These are phyloP conservation scores for Goniozus legneri DNA, from an alignment of 1,140 invertebrate genomes.

Conservation along the genomic window DNA sequence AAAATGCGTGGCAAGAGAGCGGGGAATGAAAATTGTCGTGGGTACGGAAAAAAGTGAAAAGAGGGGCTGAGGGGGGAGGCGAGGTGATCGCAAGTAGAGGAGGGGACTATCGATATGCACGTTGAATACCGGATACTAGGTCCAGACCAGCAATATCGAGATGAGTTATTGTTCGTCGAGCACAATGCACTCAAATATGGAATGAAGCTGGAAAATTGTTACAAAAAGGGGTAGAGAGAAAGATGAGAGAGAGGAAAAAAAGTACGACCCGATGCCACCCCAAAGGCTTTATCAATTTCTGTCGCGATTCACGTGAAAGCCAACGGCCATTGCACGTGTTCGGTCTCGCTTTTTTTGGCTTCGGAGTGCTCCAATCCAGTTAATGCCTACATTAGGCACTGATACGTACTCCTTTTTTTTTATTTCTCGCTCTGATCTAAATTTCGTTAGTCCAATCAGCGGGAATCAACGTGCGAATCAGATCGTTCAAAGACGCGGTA, in stretches of 20 bases:
- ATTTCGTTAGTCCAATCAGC: no score
- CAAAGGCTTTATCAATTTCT: constrained; percentile 32
- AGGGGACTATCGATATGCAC: constrained; percentile 21
- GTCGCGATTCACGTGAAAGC: background rate
- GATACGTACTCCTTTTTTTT: background rate
- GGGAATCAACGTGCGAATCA: no score
- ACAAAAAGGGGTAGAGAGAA: no score
- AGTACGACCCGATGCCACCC: constrained; percentile 21
- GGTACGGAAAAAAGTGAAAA: constrained; percentile 5
- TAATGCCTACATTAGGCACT: background rate
- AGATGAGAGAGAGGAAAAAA: constrained; percentile 23
- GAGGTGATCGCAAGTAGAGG: constrained; percentile 11
- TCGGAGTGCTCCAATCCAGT: background rate
- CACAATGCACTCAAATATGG: constrained; percentile 44
- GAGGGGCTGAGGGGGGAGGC: background rate
- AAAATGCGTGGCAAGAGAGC: background rate
- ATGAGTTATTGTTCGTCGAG: constrained; percentile 44
- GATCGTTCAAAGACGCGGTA: no score
- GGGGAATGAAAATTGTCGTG: constrained; percentile 3
- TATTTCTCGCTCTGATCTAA: no score
- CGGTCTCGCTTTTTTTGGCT: background rate
- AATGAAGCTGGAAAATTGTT: constrained; percentile 39
- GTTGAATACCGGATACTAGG: constrained; percentile 6
- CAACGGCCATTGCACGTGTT: background rate
- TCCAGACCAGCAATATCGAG: constrained; percentile 38